Percentiles rank a stretch among this genome's conserved stretches.
These are phyloP conservation scores for Hydroisotoma schaefferi DNA, from an alignment of 2,888 invertebrate species.

Conservation along the genomic window DNA sequence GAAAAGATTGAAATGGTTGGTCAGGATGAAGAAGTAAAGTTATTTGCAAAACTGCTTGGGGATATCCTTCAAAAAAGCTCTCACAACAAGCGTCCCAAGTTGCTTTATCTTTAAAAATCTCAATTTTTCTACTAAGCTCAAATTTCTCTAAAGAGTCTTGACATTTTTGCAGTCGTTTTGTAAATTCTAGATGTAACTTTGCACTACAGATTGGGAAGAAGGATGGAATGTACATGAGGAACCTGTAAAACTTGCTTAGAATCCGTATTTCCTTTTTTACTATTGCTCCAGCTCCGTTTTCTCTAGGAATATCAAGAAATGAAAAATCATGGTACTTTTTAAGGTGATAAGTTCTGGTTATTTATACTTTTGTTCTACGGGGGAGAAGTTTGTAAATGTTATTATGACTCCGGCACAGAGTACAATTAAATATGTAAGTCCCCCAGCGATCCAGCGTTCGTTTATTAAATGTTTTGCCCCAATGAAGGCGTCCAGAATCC, in stretches of 20 bases:
- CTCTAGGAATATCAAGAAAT: neutral
- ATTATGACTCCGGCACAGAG: conserved; percentile 15
- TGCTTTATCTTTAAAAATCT: conserved; percentile 15
- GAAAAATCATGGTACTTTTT: neutral
- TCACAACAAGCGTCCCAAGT: conserved; percentile 19
- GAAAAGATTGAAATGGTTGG: neutral
- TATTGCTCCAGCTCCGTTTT: neutral
- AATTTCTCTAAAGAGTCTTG: neutral
- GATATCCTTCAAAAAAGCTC: conserved; percentile 19
- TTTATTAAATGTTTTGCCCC: conserved; percentile 3
- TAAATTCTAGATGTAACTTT: conserved; percentile 8
- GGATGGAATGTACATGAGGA: conserved; percentile 21
- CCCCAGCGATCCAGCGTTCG: neutral
- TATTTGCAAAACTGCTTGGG: conserved; percentile 21
- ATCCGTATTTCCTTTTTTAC: conserved; percentile 11
- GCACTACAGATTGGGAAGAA: conserved; percentile 22
- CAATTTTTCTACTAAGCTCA: neutral
- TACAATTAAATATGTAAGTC: conserved; percentile 14
- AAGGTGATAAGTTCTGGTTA: neutral
- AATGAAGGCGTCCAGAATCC: conserved; percentile 14
- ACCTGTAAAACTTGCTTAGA: conserved; percentile 11
- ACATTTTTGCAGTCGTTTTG: conserved; percentile 1
- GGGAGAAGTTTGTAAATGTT: conserved; percentile 19
- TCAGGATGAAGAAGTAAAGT: too few species aligned
- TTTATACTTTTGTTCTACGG: conserved; percentile 8